Evolutionary conservation across 23 tunicate genomes (phyloP).

Genomic region (Ciona savignyi): DNA sequence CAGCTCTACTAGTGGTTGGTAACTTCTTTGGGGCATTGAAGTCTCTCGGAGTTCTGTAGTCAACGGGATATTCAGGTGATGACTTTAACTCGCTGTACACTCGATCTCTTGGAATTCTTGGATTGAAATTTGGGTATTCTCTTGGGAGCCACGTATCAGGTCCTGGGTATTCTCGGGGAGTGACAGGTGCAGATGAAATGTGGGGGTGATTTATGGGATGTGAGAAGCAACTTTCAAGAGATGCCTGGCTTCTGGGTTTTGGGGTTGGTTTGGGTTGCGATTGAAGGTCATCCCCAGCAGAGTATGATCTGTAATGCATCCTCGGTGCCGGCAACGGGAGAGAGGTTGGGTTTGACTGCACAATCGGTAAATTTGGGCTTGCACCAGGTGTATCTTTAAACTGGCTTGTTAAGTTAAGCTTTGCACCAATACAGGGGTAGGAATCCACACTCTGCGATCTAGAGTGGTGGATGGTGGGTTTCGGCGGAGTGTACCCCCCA

Average conservation of each 20-base stretch:
- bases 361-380: neutral
- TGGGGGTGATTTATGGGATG: neutral
- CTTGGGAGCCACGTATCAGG: neutral
- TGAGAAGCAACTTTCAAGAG: neutral
- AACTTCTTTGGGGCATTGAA: too few species aligned
- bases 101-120: too few species aligned
- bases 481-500: constrained; percentile 2
- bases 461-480: neutral
- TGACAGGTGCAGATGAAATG: neutral
- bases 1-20: too few species aligned
- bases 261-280: constrained; percentile 10
- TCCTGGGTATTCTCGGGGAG: neutral
- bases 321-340: constrained; percentile 26
- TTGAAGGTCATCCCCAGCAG: constrained; percentile 15
- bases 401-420: neutral
- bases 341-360: neutral
- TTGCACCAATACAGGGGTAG: neutral
- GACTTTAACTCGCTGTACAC: too few species aligned
- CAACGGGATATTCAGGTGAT: too few species aligned
- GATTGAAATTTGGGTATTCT: too few species aligned
- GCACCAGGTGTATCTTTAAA: neutral
- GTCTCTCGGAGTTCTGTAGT: too few species aligned
- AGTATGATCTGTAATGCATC: constrained; percentile 18
- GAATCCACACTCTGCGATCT: constrained; percentile 21
- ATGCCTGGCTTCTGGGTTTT: constrained; percentile 5